Evolutionary conservation across 1,140 invertebrate species (phyloP).

Genomic region (Drosophila novamexicana): DNA sequence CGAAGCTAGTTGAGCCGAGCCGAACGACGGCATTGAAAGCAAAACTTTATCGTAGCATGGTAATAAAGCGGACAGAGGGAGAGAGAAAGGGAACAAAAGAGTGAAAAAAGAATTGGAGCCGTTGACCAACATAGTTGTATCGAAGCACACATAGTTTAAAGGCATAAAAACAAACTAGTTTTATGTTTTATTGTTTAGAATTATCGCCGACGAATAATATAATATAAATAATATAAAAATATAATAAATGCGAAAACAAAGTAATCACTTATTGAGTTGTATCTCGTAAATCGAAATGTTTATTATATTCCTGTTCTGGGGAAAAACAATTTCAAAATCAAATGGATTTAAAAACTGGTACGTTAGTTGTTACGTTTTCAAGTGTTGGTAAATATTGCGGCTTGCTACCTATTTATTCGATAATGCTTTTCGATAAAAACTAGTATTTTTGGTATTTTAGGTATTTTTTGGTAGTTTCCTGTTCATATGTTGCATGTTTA

Average conservation of each 20-base stretch:
- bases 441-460: conserved; percentile 12
- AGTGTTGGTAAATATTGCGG: conserved; percentile 20
- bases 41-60: conserved; percentile 20
- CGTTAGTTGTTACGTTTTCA: conserved; percentile 1
- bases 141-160: not conserved
- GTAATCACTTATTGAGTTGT: not conserved
- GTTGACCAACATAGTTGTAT: not conserved
- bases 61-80: not conserved
- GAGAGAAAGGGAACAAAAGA: not conserved
- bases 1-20: conserved; percentile 22
- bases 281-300: not conserved
- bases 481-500: not conserved
- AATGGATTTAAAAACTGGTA: conserved; percentile 39
- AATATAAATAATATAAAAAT: not conserved
- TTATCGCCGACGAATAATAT: not conserved
- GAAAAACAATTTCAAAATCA: conserved; percentile 18
- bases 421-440: conserved; percentile 2
- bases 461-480: conserved; percentile 6
- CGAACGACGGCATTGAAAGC: conserved; percentile 34
- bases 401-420: not conserved
- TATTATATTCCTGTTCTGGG: conserved; percentile 14
- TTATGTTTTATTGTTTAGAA: not conserved
- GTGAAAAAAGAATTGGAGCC: not conserved
- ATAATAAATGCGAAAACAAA: conserved; percentile 13
- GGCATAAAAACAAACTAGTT: conserved; percentile 13